A percentile compares a stretch with the other conserved stretches of the same genome.
Conservation (phyloP, 2,797 vertebrate genomes). For the Perodicticus potto region DNA sequence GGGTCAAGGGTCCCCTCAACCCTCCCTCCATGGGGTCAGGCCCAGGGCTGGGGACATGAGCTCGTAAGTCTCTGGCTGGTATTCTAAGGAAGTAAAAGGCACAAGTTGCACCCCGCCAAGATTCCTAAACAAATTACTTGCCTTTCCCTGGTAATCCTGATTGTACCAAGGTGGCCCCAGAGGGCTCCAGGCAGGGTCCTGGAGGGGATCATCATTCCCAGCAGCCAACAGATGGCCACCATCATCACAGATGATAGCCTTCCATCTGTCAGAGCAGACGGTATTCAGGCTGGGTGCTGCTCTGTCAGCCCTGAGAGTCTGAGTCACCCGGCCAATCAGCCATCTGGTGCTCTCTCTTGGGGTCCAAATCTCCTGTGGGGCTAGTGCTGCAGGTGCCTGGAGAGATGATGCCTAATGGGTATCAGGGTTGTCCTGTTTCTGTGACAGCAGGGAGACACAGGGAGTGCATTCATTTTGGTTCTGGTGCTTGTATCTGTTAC, state of each 20-base stretch:
- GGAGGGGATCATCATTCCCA: not conserved
- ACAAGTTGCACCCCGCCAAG: too few relatives aligned
- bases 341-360: constrained; percentile 46
- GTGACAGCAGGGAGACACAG: not conserved
- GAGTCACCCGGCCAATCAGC: not conserved
- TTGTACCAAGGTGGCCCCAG: not conserved
- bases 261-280: constrained; percentile 65
- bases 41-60: too few relatives aligned
- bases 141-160: not conserved
- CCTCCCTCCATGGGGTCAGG: not conserved
- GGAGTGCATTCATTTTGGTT: not conserved
- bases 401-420: not conserved
- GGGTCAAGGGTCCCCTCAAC: too few relatives aligned
- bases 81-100: not conserved
- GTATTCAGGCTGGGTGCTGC: constrained; percentile 5
- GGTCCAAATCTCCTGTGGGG: not conserved
- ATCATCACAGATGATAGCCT: not conserved
- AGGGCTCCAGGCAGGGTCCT: not conserved
- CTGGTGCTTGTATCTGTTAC: not conserved
- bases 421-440: not conserved
- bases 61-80: not conserved
- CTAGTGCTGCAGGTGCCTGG: not conserved
- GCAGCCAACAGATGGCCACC: constrained; percentile 64
- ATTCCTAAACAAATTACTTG: not conserved
- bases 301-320: not conserved